These are phyloP conservation scores for Conus betulinus DNA, from an alignment of 1,140 invertebrate genomes.

Conservation along the genomic window DNA sequence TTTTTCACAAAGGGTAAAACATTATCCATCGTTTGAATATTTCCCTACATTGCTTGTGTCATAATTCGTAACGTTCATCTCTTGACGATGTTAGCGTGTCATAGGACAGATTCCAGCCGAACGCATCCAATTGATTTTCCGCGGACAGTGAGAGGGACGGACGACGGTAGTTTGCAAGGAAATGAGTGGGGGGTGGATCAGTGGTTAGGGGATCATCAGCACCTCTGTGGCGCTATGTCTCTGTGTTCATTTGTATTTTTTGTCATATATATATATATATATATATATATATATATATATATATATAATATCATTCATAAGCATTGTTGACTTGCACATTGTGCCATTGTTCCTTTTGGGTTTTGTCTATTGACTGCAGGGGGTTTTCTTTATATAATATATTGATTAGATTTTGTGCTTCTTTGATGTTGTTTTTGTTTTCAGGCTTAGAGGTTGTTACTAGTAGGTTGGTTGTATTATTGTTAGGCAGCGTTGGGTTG, in stretches of 20 bases:
- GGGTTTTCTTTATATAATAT: too few species aligned
- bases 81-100: background rate
- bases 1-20: too few species aligned
- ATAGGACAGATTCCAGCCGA: background rate
- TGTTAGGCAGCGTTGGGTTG: too few species aligned
- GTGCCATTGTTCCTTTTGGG: background rate
- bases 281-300: too few species aligned
- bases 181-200: slow-evolving; percentile 1
- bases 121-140: background rate
- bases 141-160: background rate
- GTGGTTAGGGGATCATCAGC: background rate
- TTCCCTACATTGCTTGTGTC: too few species aligned
- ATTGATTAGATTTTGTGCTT: background rate
- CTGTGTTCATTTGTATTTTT: too few species aligned
- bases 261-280: too few species aligned
- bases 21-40: too few species aligned
- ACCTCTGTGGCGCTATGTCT: background rate
- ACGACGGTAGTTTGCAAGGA: background rate
- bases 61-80: too few species aligned
- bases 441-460: too few species aligned
- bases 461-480: too few species aligned
- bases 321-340: background rate
- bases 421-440: too few species aligned
- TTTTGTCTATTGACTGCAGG: background rate
- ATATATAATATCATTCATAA: background rate